Percentiles rank a stretch among this genome's conserved stretches.
Conservation (phyloP, 2,888 invertebrate genomes). For the Pseudococcus longispinus region DNA sequence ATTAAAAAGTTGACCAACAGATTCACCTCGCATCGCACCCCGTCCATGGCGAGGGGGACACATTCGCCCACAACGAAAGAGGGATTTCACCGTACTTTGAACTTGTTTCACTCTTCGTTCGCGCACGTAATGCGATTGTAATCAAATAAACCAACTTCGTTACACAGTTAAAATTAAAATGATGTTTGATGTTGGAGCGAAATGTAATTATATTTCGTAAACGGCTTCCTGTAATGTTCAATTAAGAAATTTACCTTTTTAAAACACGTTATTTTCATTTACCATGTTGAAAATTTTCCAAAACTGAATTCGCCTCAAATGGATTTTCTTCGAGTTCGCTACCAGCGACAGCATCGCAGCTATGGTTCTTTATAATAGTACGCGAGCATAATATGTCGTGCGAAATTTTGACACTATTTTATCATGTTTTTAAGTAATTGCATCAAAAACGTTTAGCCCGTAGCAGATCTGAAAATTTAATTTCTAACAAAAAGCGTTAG, state of each 20-base stretch:
- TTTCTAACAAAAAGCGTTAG: slow-evolving; percentile 24
- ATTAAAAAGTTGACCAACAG: slow-evolving; percentile 4
- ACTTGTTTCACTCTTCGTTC: slow-evolving; percentile 5
- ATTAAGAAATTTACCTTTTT: slow-evolving; percentile 15
- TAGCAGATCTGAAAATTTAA: background rate
- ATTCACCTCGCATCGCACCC: no score
- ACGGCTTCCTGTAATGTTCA: slow-evolving; percentile 33
- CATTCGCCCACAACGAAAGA: background rate
- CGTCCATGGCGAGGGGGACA: background rate
- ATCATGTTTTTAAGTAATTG: slow-evolving; percentile 21
- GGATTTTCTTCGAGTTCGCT: background rate
- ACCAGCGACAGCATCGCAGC: background rate
- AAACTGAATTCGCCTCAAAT: background rate
- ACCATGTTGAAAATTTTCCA: background rate
- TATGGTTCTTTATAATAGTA: background rate
- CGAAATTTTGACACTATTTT: slow-evolving; percentile 18
- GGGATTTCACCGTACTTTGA: slow-evolving; percentile 22
- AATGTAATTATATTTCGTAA: slow-evolving; percentile 35
- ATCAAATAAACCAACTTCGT: slow-evolving; percentile 39
- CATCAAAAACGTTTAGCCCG: background rate
- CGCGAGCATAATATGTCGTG: background rate
- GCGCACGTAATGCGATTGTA: slow-evolving; percentile 33
- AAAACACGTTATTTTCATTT: slow-evolving; percentile 13
- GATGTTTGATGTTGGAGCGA: slow-evolving; percentile 15
- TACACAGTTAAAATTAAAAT: slow-evolving; percentile 32